Evolutionary conservation across 2,888 invertebrate species (phyloP), one percentile per base, ranked within the genome.

Genomic region (Invenusta paracnida): DNA sequence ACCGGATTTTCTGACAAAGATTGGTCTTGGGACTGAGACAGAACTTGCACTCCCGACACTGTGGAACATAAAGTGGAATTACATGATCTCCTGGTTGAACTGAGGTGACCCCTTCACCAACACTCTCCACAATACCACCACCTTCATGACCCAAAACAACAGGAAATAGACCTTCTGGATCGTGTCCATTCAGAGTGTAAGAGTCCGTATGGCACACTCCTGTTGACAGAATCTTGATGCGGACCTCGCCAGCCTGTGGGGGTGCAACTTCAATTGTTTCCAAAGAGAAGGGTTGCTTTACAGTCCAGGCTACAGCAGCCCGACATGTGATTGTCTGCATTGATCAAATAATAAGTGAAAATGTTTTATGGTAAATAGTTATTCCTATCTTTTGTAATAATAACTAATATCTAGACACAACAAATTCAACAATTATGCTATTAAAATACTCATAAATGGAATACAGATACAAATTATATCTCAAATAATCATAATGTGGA

Each of bases 241-340:
- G 89, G 85, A 93, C 97, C 94, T 99, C 98, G 87, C 96, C 95
- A 0, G 95, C 94, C 91, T 95, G 95, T 0, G 99, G 99, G 5
- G 98, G 96, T 25, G 94, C 96, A 0, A 99, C 98, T 92, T 96
- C 95, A 86, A 99, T 93, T 85, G 95, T 95, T 92, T 99, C 99
- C 84, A 99, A 93, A 0, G 94, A 93, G 29, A 99, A 93, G 2
- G 96, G 95, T 90, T 96, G 94, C 88, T 96, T 96, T 84, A 96
- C 94, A 89, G 94, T 95, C 98, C 98, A 99, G 0, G 98, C 98
- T 25, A 99, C 96, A 0, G 98, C 98, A 28, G 99, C 99, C 90
- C 94, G 94, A 91, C 98, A 99, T 89, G 94, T 94, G 88, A 99
- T 98, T 82, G 89, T 2, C 84, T 84, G 67, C 17, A 48, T 48